Conservation (phyloP, 2,888 invertebrate genomes). For the Ectobius pallidus region DNA sequence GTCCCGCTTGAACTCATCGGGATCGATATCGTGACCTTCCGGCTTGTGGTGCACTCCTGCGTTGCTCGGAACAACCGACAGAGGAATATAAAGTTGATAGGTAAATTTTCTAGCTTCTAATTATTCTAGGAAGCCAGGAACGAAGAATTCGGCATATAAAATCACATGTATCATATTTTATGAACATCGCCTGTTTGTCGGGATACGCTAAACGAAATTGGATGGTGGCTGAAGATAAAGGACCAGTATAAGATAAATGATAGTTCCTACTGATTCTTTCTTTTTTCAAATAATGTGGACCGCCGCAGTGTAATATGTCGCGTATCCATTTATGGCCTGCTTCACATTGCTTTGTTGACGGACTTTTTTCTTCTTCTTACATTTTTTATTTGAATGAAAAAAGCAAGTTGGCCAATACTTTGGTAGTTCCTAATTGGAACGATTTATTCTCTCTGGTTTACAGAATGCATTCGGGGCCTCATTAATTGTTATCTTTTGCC, state of each 20-base stretch:
- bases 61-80: no score
- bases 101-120: no score
- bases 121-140: not conserved
- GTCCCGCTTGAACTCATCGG: no score
- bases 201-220: not conserved
- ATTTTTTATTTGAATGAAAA: no score
- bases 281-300: not conserved
- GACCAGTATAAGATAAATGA: not conserved
- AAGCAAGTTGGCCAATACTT: slow-evolving; percentile 19
- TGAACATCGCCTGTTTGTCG: not conserved
- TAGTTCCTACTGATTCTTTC: not conserved
- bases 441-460: slow-evolving; percentile 28
- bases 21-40: no score
- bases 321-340: slow-evolving; percentile 35
- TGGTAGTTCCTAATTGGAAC: slow-evolving; percentile 33
- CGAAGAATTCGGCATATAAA: not conserved
- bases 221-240: not conserved
- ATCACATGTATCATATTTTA: not conserved
- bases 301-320: slow-evolving; percentile 5
- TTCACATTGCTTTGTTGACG: not conserved
- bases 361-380: no score
- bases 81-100: no score
- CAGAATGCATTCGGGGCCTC: slow-evolving; percentile 12
- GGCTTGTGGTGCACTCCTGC: no score
- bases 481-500: slow-evolving; percentile 27